Conservation (phyloP, 53 echinoderm and acorn worm species). For the Pentamera pediparva region DNA sequence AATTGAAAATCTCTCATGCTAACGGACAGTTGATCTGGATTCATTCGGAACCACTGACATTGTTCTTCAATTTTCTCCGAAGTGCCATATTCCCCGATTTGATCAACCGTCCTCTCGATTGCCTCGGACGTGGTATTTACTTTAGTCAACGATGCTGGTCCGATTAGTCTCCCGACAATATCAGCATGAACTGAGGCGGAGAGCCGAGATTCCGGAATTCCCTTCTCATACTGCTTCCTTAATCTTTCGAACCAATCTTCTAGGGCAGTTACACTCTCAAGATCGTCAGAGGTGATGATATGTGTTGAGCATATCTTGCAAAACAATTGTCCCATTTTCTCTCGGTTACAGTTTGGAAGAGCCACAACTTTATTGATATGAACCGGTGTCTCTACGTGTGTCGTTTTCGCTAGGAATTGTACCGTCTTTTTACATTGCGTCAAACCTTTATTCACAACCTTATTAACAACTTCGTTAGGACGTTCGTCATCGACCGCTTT, state of each 20-base stretch:
- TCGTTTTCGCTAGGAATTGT: not conserved
- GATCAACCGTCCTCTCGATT: not conserved
- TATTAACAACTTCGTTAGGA: not conserved
- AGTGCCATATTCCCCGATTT: not conserved
- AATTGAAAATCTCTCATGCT: not conserved
- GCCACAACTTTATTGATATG: not conserved
- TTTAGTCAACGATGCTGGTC: not conserved
- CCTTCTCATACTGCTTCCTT: not conserved
- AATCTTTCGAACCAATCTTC: not conserved
- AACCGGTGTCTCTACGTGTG: not conserved
- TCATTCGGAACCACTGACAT: no score
- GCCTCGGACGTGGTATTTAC: not conserved
- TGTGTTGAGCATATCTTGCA: not conserved
- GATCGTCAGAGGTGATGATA: not conserved
- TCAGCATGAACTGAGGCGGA: not conserved
- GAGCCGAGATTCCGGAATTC: not conserved
- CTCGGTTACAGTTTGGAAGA: not conserved
- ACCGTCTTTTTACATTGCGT: not conserved
- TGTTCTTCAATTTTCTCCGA: not conserved
- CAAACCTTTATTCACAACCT: not conserved
- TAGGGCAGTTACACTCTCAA: not conserved
- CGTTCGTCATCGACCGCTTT: not conserved
- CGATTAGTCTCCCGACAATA: not conserved
- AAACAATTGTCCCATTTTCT: not conserved
- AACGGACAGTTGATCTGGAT: not conserved